Conservation (phyloP, 2,888 invertebrate genomes). For the Boloria euphrosyne region DNA sequence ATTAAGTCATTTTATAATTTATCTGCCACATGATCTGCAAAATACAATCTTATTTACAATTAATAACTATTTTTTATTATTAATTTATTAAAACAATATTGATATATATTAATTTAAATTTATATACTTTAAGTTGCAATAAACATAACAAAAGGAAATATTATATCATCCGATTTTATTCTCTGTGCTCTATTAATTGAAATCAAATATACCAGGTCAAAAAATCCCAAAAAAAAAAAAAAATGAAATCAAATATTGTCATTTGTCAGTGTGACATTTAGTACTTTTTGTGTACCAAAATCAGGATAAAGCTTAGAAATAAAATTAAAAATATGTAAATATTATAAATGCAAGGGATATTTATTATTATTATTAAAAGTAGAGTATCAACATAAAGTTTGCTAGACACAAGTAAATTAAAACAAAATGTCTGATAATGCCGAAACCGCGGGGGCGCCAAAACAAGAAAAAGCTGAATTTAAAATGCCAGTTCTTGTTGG, state of each 20-base stretch:
- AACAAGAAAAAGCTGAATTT: conserved; percentile 59
- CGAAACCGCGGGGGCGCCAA: conserved; percentile 42
- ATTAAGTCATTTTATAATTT: conserved; percentile 4
- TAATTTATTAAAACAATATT: not conserved
- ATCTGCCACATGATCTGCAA: not conserved
- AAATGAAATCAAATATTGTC: no score
- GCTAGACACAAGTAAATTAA: not conserved
- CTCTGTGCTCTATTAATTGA: no score
- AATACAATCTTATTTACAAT: no score
- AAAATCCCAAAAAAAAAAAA: no score
- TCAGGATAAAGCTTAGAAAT: not conserved
- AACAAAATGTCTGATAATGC: conserved; percentile 37
- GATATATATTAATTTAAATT: not conserved
- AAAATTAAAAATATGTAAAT: not conserved
- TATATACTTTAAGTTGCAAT: not conserved
- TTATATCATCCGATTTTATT: not conserved
- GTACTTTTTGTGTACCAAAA: no score
- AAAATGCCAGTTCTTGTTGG: conserved; percentile 81
- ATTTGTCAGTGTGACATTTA: conserved; percentile 8
- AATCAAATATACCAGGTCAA: no score
- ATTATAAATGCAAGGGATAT: not conserved
- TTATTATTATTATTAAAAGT: not conserved
- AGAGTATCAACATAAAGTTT: not conserved
- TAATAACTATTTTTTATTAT: no score
- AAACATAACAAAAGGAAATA: not conserved